These are phyloP conservation scores for Prinia subflava DNA, from an alignment of 2,113 vertebrate genomes.

Conservation along the genomic window DNA sequence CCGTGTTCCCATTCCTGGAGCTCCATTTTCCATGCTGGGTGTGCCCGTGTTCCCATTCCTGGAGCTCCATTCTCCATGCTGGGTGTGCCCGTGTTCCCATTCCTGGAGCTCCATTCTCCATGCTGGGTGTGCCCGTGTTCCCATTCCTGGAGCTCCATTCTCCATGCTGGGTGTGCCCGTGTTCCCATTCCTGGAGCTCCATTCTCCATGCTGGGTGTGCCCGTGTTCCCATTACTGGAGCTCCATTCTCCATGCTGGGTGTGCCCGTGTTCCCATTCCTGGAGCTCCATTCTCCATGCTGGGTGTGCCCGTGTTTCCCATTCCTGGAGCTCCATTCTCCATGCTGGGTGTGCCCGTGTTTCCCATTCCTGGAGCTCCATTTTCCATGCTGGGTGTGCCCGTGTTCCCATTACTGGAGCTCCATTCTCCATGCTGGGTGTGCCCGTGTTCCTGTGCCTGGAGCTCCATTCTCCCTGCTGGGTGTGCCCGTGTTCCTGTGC, in stretches of 20 bases:
- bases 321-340: too few species aligned
- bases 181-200: background rate
- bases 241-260: background rate
- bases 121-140: too few species aligned
- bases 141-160: background rate
- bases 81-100: too few species aligned
- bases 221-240: background rate
- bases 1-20: background rate
- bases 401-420: background rate
- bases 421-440: background rate
- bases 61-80: background rate
- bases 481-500: too few species aligned
- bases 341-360: too few species aligned
- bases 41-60: too few species aligned
- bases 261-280: too few species aligned
- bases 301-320: too few species aligned
- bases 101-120: background rate
- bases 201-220: background rate
- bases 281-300: background rate
- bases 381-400: background rate
- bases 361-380: too few species aligned
- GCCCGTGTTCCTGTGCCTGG: too few species aligned
- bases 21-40: background rate
- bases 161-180: accelerated
- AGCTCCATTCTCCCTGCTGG: too few species aligned